Conservation (phyloP, 2,797 vertebrate genomes). For the Scolopax rusticola region DNA sequence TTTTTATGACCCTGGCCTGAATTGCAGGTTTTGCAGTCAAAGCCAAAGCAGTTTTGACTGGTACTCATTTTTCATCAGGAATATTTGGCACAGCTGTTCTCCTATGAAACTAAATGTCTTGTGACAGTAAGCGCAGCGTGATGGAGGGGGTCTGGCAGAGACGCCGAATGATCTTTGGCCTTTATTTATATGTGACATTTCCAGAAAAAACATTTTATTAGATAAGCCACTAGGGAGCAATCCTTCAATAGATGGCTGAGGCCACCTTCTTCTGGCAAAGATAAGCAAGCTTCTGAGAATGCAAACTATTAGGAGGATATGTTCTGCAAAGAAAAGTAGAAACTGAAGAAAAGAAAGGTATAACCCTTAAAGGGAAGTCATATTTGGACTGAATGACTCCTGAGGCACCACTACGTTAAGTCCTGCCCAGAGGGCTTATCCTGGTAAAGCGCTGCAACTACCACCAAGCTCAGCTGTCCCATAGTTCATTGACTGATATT, state of each 20-base stretch:
- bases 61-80: conserved; percentile 20
- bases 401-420: background rate
- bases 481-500: background rate
- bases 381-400: background rate
- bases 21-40: background rate
- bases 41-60: conserved; percentile 12
- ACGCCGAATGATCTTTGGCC: conserved; percentile 37
- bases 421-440: background rate
- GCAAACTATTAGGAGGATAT: background rate
- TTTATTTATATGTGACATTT: conserved; percentile 67
- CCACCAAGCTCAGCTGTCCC: background rate
- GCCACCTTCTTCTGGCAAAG: background rate
- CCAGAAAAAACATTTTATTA: conserved; percentile 55
- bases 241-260: background rate
- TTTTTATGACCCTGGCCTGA: background rate
- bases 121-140: conserved; percentile 41
- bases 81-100: conserved; percentile 17
- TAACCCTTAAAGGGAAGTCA: background rate
- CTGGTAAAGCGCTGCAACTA: background rate
- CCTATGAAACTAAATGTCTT: conserved; percentile 32
- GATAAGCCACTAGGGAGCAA: conserved; percentile 35
- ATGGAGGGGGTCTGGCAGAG: conserved; percentile 43
- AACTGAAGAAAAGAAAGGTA: background rate
- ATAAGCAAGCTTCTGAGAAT: background rate
- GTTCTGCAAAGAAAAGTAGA: background rate